Percentiles rank a stretch among this genome's conserved stretches.
phyloP scores from a whole-genome alignment of 2,888 invertebrate species.

The Ormyrus nitidulus region DNA sequence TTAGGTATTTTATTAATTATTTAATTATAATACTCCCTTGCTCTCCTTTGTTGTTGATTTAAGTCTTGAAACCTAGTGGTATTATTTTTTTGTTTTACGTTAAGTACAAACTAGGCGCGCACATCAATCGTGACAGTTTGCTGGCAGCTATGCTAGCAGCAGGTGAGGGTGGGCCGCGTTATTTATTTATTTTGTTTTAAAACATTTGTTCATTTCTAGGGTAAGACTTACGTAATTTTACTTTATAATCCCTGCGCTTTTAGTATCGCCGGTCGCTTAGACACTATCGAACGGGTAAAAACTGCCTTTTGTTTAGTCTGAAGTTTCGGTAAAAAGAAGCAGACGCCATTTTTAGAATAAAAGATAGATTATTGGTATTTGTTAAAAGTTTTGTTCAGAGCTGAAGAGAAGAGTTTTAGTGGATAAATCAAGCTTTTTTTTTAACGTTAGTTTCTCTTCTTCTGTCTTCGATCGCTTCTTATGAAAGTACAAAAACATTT shows the following conservation, averaged over 20 bases:
- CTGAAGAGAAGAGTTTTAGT: too few relatives aligned
- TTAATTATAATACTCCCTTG: conserved; percentile 5
- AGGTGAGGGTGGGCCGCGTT: conserved; percentile 29
- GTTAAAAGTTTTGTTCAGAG: too few relatives aligned
- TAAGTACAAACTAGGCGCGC: conserved; percentile 50
- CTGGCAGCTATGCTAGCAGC: conserved; percentile 47
- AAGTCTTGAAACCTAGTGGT: conserved; percentile 36
- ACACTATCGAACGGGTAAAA: conserved; percentile 15
- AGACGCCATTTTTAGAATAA: too few relatives aligned
- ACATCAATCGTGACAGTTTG: conserved; percentile 42
- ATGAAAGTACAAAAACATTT: not conserved
- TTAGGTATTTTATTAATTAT: not conserved
- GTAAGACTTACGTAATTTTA: conserved; percentile 34
- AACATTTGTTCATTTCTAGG: conserved; percentile 1
- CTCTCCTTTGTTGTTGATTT: not conserved
- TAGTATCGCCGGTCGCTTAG: conserved; percentile 19
- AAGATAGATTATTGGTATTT: too few relatives aligned
- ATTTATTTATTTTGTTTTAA: conserved; percentile 3
- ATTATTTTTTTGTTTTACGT: not conserved
- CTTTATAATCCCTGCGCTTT: conserved; percentile 46
- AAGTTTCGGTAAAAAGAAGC: too few relatives aligned
- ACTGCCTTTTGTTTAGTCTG: too few relatives aligned
- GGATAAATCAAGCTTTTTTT: too few relatives aligned
- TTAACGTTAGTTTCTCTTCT: too few relatives aligned
- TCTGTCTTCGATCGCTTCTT: not conserved